These are phyloP conservation scores for Herpailurus yagouaroundi DNA, from an alignment of 2,113 vertebrate genomes.

Conservation along the genomic window DNA sequence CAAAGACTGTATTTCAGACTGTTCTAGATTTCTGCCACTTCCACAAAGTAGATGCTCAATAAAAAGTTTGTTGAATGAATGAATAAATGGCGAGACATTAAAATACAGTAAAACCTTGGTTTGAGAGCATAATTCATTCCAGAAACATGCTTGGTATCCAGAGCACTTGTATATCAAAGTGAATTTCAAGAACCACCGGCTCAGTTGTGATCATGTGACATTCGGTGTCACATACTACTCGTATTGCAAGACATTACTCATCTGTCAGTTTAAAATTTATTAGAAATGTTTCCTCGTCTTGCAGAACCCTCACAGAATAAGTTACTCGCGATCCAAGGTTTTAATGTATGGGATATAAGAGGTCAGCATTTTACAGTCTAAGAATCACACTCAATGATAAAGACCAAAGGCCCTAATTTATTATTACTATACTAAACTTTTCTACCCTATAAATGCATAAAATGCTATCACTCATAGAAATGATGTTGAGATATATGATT, in stretches of 20 bases:
- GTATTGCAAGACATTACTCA: no score
- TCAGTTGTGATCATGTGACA: no score
- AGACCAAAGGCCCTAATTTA: neutral
- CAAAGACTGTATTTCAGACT: neutral
- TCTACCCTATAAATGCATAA: neutral
- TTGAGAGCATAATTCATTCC: no score
- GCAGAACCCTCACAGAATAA: no score
- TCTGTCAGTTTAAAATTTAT: no score
- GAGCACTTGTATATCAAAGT: no score
- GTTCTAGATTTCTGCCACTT: neutral
- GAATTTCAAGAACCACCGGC: no score
- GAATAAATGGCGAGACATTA: conserved; percentile 10
- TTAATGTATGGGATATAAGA: neutral
- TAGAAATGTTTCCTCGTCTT: no score
- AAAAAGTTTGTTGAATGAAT: neutral
- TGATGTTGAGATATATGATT: neutral
- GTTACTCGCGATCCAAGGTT: no score
- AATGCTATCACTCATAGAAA: neutral
- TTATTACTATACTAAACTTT: neutral
- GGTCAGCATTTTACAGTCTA: neutral
- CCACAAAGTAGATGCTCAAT: neutral
- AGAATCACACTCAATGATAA: neutral
- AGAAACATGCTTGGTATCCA: no score
- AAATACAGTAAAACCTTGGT: neutral
- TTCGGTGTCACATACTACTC: no score